These are phyloP conservation scores for Drosophila santomea DNA, from an alignment of 1,140 invertebrate genomes.

Conservation along the genomic window DNA sequence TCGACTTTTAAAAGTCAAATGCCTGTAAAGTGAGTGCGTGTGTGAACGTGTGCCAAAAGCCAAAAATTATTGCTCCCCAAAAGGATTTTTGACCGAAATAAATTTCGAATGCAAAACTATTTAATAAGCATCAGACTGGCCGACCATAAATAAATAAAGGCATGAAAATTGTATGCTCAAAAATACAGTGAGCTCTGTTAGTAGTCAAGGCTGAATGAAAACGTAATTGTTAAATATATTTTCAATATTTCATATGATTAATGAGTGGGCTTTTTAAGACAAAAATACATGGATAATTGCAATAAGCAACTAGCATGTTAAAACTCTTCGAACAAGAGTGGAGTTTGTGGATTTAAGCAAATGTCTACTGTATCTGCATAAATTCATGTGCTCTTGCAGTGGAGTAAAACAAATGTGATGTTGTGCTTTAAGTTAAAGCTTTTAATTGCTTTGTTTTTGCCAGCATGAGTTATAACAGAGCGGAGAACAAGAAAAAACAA, in stretches of 20 bases:
- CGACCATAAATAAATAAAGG: constrained; percentile 73
- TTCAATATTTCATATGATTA: too few relatives aligned
- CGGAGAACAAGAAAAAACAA: constrained; percentile 62
- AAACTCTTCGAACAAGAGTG: neutral
- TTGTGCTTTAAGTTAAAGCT: constrained; percentile 62
- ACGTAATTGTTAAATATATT: neutral
- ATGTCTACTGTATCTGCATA: constrained; percentile 22
- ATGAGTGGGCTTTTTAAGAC: too few relatives aligned
- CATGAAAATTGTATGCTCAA: constrained; percentile 37
- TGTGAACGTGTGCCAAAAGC: constrained; percentile 30
- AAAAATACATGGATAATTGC: too few relatives aligned
- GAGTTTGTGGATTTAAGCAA: neutral
- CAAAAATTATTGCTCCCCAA: constrained; percentile 59
- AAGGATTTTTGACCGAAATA: constrained; percentile 49
- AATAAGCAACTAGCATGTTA: neutral
- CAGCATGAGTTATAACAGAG: constrained; percentile 42
- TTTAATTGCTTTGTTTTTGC: constrained; percentile 78
- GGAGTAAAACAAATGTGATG: constrained; percentile 34
- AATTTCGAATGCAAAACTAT: constrained; percentile 74
- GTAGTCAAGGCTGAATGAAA: neutral
- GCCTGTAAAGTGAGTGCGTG: constrained; percentile 44
- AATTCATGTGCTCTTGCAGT: constrained; percentile 6
- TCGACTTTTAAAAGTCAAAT: constrained; percentile 40
- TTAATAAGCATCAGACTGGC: constrained; percentile 74
- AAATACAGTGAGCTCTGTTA: constrained; percentile 5